Conservation (phyloP, 2,113 vertebrate genomes). For the Leptobrachium leishanense region DNA sequence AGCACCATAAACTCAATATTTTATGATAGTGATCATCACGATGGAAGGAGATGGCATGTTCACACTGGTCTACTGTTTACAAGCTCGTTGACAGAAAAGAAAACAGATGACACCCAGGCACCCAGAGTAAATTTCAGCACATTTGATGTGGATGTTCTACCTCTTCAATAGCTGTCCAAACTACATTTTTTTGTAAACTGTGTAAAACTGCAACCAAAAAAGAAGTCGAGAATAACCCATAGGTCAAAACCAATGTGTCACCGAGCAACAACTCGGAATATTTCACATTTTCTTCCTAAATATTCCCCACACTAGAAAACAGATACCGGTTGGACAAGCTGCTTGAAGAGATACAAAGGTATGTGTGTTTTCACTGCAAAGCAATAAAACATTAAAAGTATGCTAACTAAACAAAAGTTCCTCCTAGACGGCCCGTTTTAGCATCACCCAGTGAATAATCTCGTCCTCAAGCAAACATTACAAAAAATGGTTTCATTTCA, state of each 20-base stretch:
- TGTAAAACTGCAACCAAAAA: no score
- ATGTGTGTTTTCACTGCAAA: constrained; percentile 20
- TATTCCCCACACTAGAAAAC: constrained; percentile 18
- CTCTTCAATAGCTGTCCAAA: no score
- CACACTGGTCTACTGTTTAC: no score
- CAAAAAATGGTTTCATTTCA: not conserved
- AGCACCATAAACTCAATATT: no score
- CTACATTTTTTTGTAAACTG: no score
- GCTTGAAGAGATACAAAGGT: constrained; percentile 23
- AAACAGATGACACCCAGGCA: no score
- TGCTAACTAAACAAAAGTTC: not conserved
- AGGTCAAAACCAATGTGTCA: not conserved
- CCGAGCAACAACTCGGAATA: not conserved
- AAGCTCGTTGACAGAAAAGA: no score
- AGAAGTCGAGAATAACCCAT: no score
- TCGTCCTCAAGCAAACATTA: not conserved
- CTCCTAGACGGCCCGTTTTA: not conserved
- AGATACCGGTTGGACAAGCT: constrained; percentile 29
- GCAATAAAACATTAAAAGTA: not conserved
- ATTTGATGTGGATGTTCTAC: no score
- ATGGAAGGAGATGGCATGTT: no score
- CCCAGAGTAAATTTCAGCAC: no score
- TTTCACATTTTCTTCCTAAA: constrained; percentile 35
- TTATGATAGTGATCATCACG: no score
- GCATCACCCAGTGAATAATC: not conserved